Conservation (phyloP, 2,113 vertebrate species). For the Archocentrus centrarchus region DNA sequence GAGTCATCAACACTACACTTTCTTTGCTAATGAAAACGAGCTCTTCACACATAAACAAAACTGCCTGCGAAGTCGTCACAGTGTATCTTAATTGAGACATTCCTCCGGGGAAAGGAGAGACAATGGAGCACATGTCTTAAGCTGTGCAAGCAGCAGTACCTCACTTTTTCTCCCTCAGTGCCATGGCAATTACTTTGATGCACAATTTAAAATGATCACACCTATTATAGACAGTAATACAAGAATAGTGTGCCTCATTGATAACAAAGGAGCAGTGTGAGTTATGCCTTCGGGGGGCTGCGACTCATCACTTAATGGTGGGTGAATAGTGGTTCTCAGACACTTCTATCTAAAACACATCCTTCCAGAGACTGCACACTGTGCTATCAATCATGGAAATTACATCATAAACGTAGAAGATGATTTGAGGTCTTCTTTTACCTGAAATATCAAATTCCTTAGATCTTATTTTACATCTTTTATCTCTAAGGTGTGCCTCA, state of each 20-base stretch:
- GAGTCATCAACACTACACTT: not conserved
- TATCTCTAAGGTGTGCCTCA: slow-evolving; percentile 23
- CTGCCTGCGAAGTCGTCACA: slow-evolving; percentile 10
- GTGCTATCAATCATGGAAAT: slow-evolving; percentile 59
- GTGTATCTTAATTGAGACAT: slow-evolving; percentile 49
- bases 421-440: slow-evolving; percentile 51
- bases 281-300: slow-evolving; percentile 57
- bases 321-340: slow-evolving; percentile 53
- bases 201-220: slow-evolving; percentile 68
- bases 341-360: slow-evolving; percentile 64
- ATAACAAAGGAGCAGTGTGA: slow-evolving; percentile 69
- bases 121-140: slow-evolving; percentile 29
- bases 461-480: slow-evolving; percentile 45
- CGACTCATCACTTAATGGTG: slow-evolving; percentile 63
- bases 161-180: slow-evolving; percentile 47
- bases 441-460: slow-evolving; percentile 37
- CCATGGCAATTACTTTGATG: slow-evolving; percentile 60
- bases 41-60: slow-evolving; percentile 10
- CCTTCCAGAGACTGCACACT: slow-evolving; percentile 45
- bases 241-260: slow-evolving; percentile 45
- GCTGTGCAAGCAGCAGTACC: slow-evolving; percentile 1
- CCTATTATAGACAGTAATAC: slow-evolving; percentile 63
- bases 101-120: slow-evolving; percentile 24
- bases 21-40: slow-evolving; percentile 11
- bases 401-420: slow-evolving; percentile 50